Evolutionary conservation across 2,797 vertebrate genomes (phyloP).

Genomic region (Falco berigora): DNA sequence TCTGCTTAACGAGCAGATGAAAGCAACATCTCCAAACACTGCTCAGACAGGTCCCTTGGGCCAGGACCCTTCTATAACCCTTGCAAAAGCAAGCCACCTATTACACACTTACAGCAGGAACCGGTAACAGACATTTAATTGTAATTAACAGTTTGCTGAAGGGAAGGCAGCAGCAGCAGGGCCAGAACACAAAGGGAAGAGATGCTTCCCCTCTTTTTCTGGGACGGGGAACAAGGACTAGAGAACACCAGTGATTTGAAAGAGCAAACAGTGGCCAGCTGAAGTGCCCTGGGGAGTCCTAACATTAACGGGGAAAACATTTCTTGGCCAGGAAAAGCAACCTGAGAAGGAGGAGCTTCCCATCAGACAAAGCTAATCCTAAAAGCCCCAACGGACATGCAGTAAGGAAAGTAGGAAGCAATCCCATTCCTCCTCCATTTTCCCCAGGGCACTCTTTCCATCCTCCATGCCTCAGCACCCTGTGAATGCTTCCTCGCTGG

Average conservation of each 20-base stretch:
- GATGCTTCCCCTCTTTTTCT: background rate
- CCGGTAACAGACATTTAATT: background rate
- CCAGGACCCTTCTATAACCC: background rate
- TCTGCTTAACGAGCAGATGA: background rate
- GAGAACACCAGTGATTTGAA: background rate
- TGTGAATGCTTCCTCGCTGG: background rate
- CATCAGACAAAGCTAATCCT: background rate
- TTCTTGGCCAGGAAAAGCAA: background rate
- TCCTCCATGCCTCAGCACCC: fast-evolving
- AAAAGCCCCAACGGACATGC: background rate
- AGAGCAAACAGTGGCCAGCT: fast-evolving
- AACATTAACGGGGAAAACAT: background rate
- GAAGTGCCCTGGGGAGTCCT: background rate
- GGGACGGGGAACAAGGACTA: background rate
- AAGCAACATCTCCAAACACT: background rate
- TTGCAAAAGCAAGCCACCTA: background rate
- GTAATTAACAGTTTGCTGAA: background rate
- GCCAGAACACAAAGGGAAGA: background rate
- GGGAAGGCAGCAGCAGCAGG: background rate
- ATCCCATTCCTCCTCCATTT: fast-evolving
- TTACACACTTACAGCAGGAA: background rate
- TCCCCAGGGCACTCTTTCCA: background rate
- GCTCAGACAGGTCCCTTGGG: background rate
- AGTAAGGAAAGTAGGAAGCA: background rate
- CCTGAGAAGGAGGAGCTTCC: background rate